A percentile compares a stretch with the other conserved stretches of the same genome.
Conservation (phyloP, 30 jellyfish, hydroid and myxozoan genomes). For the Hydractinia echinata region DNA sequence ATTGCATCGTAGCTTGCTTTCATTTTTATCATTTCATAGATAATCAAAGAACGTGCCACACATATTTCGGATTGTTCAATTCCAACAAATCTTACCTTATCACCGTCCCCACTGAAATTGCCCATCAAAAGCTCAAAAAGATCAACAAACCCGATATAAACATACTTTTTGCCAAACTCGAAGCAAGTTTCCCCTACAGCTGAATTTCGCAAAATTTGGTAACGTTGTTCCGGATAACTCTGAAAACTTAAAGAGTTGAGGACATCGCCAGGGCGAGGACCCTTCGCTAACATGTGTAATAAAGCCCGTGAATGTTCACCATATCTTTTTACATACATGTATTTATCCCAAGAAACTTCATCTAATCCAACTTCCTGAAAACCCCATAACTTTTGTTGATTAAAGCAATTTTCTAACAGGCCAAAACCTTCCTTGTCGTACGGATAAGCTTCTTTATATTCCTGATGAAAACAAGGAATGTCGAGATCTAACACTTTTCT, state of each 20-base stretch:
- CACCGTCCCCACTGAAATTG: not conserved
- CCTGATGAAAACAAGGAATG: not conserved
- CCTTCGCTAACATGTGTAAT: not conserved
- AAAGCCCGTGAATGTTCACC: not conserved
- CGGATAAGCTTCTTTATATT: slow-evolving; percentile 11
- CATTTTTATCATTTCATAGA: slow-evolving; percentile 12
- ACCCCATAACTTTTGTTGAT: not conserved
- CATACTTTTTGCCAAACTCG: not conserved
- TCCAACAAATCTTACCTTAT: not conserved
- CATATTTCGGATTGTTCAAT: not conserved
- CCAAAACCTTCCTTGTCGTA: not conserved
- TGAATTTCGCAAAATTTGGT: not conserved
- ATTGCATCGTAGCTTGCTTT: not conserved
- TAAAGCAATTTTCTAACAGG: not conserved
- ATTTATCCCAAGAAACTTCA: not conserved
- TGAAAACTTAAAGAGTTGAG: not conserved
- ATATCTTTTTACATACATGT: not conserved
- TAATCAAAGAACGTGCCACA: not conserved
- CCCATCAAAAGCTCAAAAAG: not conserved
- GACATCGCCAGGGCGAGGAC: slow-evolving; percentile 6
- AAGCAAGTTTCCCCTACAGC: not conserved
- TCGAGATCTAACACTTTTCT: not conserved
- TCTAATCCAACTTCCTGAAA: not conserved
- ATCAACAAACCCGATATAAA: slow-evolving; percentile 16
- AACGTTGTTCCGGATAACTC: not conserved